Percentiles rank a stretch among this genome's conserved stretches.
Conservation (phyloP, 2,113 vertebrate genomes). For the Telmatochromis sp. region DNA sequence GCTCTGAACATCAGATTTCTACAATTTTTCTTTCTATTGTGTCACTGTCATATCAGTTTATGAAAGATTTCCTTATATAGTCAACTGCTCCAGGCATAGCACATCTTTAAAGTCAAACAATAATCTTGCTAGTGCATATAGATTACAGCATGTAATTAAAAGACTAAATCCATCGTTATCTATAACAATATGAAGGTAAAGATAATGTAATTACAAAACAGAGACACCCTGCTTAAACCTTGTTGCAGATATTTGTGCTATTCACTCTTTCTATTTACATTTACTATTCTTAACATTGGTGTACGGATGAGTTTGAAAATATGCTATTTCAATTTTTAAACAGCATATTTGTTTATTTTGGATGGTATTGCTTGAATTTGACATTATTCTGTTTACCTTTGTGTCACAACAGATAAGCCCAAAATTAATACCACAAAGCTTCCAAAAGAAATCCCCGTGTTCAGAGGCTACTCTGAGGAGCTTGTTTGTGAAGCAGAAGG, state of each 20-base stretch:
- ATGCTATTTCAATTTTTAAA: neutral
- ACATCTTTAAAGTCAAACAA: neutral
- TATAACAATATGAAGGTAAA: neutral
- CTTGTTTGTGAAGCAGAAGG: conserved; percentile 65
- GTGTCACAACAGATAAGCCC: conserved; percentile 48
- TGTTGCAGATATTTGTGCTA: neutral
- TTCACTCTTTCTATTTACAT: neutral
- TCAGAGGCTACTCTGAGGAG: conserved; percentile 45
- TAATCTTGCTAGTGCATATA: neutral
- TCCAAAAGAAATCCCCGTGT: conserved; percentile 37
- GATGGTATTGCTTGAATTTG: neutral
- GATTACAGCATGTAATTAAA: neutral
- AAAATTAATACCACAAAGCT: conserved; percentile 48
- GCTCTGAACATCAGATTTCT: neutral
- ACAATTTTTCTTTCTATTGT: neutral
- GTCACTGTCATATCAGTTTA: neutral
- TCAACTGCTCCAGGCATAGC: neutral
- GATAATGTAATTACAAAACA: neutral
- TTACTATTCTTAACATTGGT: neutral
- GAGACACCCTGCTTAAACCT: neutral
- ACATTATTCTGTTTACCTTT: neutral
- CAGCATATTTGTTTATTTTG: neutral
- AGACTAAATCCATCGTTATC: neutral
- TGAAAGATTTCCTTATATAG: neutral
- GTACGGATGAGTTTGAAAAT: neutral